Base-by-base conservation (phyloP, 2,888 invertebrate species). In the Crocallis elinguaria region DNA sequence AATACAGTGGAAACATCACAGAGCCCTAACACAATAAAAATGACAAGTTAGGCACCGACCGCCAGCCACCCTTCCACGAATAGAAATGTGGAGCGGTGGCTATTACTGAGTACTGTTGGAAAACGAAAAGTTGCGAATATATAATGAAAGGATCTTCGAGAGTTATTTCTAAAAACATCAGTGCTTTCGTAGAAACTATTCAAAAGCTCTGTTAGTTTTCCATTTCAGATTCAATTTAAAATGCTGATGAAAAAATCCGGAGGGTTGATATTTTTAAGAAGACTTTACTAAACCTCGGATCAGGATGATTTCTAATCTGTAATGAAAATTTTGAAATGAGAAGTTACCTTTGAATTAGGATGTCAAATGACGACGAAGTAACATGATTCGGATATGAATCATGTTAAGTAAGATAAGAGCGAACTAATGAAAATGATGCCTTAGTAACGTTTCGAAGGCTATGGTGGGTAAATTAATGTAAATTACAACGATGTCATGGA, bases 21-120 rank as follows among this genome's bases (percentile, higher is more conserved):
- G 25, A 25, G 4, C 25, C 9, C n/a, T 30, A 19, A 19, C 30
- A 19, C 30, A 42, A 14, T 33, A 32, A 48, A 42, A 39, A 14
- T 39, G 21, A 25, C 21, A 23, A 13, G 38, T 9, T 8, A 35
- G 9, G 8, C 19, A 2, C 2, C 12, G 11, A 17, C 2, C n/a
- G n/a, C n/a, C n/a, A n/a, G n/a, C 27, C 27, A 27, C 36, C 45
- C n/a, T 39, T 49, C 41, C 36, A 36, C 19, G 29, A 8, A 51
- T 12, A 3, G 12, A n/a, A n/a, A 49, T 8, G 14, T 27, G 14
- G 37, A 45, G 41, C 30, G 29, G 14, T 19, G 5, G 11, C 35
- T 39, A 52, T 52, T 46, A 41, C 29, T 17, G 36, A 42, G n/a
- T n/a, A 23, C 37, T 45, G 41, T 27, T 43, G 33, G 43, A 48